Evolutionary conservation across 2,797 vertebrate genomes (phyloP), one percentile per base, ranked within the genome.

Genomic region (Micropoecilia bifurca): DNA sequence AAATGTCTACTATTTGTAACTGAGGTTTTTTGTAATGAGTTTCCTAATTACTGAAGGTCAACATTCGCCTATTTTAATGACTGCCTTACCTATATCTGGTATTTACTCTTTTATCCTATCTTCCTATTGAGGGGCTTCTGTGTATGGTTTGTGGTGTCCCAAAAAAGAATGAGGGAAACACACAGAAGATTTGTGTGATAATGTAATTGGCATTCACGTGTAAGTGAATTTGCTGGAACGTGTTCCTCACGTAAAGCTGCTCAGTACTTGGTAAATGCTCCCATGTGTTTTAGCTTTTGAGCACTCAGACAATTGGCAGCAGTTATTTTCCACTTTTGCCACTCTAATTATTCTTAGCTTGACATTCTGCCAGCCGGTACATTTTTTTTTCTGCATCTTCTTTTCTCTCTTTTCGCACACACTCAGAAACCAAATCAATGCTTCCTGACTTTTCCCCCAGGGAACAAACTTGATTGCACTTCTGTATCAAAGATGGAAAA

Each of bases 401-500:
- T 16, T 76, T 83, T 39, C 13, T 73, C 25, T n/a, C 4, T n/a
- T 82, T 88, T 57, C 68, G n/a, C 71, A 73, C 69, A 91, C 85
- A 73, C 80, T 87, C 78, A 71, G 85, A 83, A 82, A 90, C 85
- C 45, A 12, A 89, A 80, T 81, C 41, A 75, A 80, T 83, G 81
- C 69, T 69, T 83, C 77, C 74, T 43, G 46, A 69, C 57, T 80
- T 83, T 79, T 30, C 83, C 45, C 57, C 84, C 73, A 18, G 81
- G 82, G 84, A 85, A 77, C 9, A 39, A 47, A 86, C 84, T 91
- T 93, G 91, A 94, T 93, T 94, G 88, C 85, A 92, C 89, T 92
- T 90, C 87, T 88, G 76, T 86, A 91, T 92, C 87, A 83, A 61
- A 69, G 78, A 90, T 88, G 91, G 92, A 94, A 94, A 89, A 82